Evolutionary conservation across 2,888 invertebrate genomes (phyloP).

Genomic region (Pardosa pseudoannulata): DNA sequence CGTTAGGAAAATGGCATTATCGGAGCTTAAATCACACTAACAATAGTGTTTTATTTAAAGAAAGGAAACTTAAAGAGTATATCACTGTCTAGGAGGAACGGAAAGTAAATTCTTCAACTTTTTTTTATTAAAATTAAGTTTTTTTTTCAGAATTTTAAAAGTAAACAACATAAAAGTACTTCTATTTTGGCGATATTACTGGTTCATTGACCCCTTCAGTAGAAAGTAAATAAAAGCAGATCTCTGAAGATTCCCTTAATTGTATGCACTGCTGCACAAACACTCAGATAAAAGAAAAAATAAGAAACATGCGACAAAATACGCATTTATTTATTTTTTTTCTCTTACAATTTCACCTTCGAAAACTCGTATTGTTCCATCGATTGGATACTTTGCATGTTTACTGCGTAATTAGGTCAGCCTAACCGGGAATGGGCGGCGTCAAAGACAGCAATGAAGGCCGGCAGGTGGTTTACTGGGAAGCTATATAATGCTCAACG

Average conservation of each 20-base stretch:
- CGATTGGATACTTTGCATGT: slow-evolving; percentile 7
- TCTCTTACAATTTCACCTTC: neutral
- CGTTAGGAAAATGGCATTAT: too few species aligned
- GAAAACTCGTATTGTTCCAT: slow-evolving; percentile 1
- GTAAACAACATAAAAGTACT: neutral
- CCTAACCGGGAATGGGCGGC: neutral
- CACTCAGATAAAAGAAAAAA: neutral
- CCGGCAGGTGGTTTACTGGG: slow-evolving; percentile 9
- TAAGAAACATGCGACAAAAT: neutral
- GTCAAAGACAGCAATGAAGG: neutral
- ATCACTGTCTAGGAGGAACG: too few species aligned
- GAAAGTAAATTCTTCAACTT: too few species aligned
- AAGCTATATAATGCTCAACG: slow-evolving; percentile 1
- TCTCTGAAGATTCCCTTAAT: neutral
- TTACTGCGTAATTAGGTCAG: neutral
- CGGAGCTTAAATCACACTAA: too few species aligned
- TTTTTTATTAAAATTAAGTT: too few species aligned
- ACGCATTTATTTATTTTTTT: neutral
- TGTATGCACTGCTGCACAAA: neutral
- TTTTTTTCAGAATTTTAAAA: too few species aligned
- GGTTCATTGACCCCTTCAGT: neutral
- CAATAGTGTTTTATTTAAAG: too few species aligned
- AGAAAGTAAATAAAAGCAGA: neutral
- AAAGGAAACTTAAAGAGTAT: too few species aligned
- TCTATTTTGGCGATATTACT: neutral